These are phyloP conservation scores for Falco concolor DNA, from an alignment of 2,797 vertebrate genomes.

Conservation along the genomic window DNA sequence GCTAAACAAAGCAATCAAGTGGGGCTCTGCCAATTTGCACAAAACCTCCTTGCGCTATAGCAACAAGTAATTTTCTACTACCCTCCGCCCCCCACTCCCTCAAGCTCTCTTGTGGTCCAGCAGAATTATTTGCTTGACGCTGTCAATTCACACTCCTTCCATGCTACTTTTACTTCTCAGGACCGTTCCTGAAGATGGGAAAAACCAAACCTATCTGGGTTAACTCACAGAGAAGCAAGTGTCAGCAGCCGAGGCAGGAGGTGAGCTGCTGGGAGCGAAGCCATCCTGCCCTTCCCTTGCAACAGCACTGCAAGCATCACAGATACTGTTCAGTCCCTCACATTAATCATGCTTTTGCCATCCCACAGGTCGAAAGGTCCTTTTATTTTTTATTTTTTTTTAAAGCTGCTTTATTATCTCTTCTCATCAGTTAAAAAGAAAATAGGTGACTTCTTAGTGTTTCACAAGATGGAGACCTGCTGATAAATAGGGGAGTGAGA, in stretches of 20 bases:
- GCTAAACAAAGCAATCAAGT: conserved; percentile 11
- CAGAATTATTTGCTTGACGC: not conserved
- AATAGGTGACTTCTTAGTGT: not conserved
- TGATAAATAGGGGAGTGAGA: not conserved
- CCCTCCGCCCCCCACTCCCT: not conserved
- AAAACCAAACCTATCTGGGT: not conserved
- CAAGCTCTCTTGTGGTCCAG: not conserved
- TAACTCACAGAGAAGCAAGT: not conserved
- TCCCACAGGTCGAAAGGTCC: not conserved
- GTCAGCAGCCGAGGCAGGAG: not conserved
- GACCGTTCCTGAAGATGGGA: not conserved
- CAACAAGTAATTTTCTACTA: conserved; percentile 17
- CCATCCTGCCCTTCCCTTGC: not conserved
- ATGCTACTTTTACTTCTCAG: not conserved
- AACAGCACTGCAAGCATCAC: not conserved
- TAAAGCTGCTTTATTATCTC: not conserved
- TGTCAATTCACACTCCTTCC: conserved; percentile 24
- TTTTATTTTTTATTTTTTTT: not conserved
- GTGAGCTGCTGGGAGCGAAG: not conserved
- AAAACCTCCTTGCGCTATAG: not conserved
- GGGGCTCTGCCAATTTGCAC: not conserved
- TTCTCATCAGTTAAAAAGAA: not conserved
- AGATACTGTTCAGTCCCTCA: not conserved
- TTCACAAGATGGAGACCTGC: not conserved
- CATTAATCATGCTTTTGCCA: conserved; percentile 14